Conservation (phyloP, 1,140 invertebrate species). For the Drosophila murphyi region DNA sequence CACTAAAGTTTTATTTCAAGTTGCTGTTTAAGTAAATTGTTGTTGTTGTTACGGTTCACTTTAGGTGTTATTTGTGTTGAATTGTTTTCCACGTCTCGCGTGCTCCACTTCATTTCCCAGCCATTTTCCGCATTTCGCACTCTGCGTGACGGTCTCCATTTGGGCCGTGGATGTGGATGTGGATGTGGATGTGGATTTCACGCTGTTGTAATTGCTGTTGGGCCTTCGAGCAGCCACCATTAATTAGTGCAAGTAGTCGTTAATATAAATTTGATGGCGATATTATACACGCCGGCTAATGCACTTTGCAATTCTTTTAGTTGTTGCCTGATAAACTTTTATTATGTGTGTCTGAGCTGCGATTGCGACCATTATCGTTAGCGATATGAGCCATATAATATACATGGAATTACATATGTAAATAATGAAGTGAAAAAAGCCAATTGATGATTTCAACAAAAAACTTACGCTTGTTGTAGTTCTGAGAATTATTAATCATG, state of each 20-base stretch:
- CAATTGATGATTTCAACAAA: constrained; percentile 15
- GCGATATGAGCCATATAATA: constrained; percentile 28
- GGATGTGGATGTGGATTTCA: neutral
- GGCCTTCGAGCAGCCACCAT: constrained; percentile 21
- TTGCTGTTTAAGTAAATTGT: constrained; percentile 52
- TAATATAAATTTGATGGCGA: constrained; percentile 73
- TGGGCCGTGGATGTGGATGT: neutral
- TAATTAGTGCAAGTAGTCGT: constrained; percentile 68
- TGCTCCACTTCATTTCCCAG: constrained; percentile 53
- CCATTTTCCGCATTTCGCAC: constrained; percentile 60
- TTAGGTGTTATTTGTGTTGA: constrained; percentile 18
- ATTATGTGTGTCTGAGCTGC: constrained; percentile 38
- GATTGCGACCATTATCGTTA: constrained; percentile 45
- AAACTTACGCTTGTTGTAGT: neutral
- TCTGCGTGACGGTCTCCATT: constrained; percentile 65
- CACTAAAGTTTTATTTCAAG: constrained; percentile 27
- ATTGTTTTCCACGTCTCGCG: constrained; percentile 50
- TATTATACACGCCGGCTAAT: constrained; percentile 77
- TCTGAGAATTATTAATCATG: no score
- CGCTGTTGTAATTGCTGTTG: constrained; percentile 38
- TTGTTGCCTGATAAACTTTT: constrained; percentile 44
- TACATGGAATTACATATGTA: neutral
- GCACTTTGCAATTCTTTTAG: constrained; percentile 58
- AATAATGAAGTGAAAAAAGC: neutral
- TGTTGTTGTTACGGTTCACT: constrained; percentile 23